phyloP scores from a whole-genome alignment of 2,888 invertebrate species.

The Scelioninae gen. 2 region DNA sequence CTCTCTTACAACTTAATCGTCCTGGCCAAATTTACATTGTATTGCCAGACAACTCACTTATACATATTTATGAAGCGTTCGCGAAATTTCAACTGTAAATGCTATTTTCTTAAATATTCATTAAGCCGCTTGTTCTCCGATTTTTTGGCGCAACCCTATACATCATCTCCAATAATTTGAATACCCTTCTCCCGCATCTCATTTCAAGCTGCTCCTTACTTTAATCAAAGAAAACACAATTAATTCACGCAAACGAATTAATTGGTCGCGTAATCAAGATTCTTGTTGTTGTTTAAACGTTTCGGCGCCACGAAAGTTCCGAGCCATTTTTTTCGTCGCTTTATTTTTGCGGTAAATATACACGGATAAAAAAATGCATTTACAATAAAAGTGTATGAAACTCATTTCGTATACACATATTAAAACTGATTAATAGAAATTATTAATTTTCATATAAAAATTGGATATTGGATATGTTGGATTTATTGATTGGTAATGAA shows the following conservation, averaged over 20 bases:
- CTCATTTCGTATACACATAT: too few relatives aligned
- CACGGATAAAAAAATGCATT: too few relatives aligned
- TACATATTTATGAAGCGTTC: conserved; percentile 55
- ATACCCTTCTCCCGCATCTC: conserved; percentile 14
- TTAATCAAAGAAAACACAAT: conserved; percentile 22
- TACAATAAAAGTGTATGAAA: too few relatives aligned
- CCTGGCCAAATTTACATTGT: conserved; percentile 54
- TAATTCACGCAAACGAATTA: conserved; percentile 15
- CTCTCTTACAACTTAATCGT: conserved; percentile 50
- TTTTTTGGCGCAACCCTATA: conserved; percentile 33
- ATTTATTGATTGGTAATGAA: too few relatives aligned
- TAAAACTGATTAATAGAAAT: too few relatives aligned
- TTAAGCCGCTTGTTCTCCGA: conserved; percentile 35
- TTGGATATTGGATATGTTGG: too few relatives aligned
- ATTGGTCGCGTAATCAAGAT: conserved; percentile 2
- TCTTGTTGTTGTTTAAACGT: too few relatives aligned
- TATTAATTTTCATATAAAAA: too few relatives aligned
- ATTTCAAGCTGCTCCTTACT: conserved; percentile 13
- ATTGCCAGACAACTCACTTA: conserved; percentile 23
- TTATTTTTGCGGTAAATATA: too few relatives aligned
- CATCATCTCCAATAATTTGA: conserved; percentile 14
- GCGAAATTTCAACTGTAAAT: conserved; percentile 52
- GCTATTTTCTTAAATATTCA: conserved; percentile 57
- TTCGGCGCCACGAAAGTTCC: too few relatives aligned
- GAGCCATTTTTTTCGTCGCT: too few relatives aligned